Conservation (phyloP, 2,113 vertebrate genomes). For the Microtus montanus region DNA sequence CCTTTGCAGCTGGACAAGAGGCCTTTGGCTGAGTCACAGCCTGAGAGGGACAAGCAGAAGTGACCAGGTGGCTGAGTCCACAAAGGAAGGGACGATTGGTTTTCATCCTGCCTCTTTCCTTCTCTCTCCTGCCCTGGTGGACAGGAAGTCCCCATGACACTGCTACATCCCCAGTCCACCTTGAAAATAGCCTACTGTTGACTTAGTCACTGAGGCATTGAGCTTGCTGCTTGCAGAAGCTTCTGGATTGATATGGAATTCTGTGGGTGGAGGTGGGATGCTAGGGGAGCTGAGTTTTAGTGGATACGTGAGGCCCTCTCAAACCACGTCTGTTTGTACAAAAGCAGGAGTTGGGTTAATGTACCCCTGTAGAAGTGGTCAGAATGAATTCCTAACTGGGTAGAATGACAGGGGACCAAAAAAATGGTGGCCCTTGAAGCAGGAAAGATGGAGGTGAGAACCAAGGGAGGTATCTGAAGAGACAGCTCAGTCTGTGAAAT, state of each 20-base stretch:
- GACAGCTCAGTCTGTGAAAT: not conserved
- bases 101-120: not conserved
- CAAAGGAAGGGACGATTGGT: not conserved
- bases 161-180: not conserved
- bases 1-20: not conserved
- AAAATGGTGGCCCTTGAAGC: not conserved
- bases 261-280: not conserved
- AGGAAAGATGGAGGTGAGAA: not conserved
- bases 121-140: fast-evolving
- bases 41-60: not conserved
- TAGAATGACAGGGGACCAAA: not conserved
- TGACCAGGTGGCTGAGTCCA: not conserved
- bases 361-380: not conserved
- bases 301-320: not conserved
- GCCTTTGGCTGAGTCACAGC: not conserved
- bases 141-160: not conserved
- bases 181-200: not conserved
- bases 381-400: not conserved
- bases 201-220: not conserved
- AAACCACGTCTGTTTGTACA: not conserved
- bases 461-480: not conserved
- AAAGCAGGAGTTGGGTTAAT: not conserved
- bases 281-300: not conserved
- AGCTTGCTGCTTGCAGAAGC: not conserved
- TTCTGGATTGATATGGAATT: not conserved